Evolutionary conservation across 2,888 invertebrate species (phyloP).

Genomic region (Apamea epomidion): DNA sequence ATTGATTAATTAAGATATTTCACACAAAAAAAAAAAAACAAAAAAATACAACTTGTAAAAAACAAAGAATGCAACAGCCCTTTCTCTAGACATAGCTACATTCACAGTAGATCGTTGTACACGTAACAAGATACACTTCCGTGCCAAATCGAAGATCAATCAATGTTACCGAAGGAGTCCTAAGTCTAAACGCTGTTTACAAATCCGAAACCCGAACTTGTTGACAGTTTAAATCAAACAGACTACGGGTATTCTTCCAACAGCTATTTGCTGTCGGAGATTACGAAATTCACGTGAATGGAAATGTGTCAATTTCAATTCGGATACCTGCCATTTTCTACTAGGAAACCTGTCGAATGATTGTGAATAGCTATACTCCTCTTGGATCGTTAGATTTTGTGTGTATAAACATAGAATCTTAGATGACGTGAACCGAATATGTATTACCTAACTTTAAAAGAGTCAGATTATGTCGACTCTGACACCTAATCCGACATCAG

Average conservation of each 20-base stretch:
- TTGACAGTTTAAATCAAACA: background rate
- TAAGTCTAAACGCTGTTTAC: background rate
- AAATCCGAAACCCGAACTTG: background rate
- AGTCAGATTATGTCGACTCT: background rate
- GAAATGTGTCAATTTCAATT: background rate
- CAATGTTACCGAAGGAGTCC: background rate
- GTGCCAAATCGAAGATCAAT: background rate
- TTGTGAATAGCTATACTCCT: background rate
- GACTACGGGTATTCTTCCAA: background rate
- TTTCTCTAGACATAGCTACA: background rate
- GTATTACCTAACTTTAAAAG: background rate
- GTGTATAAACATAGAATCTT: background rate
- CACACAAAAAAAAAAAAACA: too few relatives aligned
- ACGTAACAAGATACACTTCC: background rate
- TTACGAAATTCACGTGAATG: background rate
- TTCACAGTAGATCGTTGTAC: background rate
- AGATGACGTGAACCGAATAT: background rate
- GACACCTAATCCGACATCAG: background rate
- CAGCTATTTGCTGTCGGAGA: background rate
- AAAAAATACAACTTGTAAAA: too few relatives aligned
- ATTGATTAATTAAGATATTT: too few relatives aligned
- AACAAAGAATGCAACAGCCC: background rate
- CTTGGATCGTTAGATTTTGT: background rate
- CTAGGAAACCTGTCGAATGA: background rate
- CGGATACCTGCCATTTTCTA: background rate